Conservation (phyloP, 2,888 invertebrate genomes). For the Acanthosepion lycidas region DNA sequence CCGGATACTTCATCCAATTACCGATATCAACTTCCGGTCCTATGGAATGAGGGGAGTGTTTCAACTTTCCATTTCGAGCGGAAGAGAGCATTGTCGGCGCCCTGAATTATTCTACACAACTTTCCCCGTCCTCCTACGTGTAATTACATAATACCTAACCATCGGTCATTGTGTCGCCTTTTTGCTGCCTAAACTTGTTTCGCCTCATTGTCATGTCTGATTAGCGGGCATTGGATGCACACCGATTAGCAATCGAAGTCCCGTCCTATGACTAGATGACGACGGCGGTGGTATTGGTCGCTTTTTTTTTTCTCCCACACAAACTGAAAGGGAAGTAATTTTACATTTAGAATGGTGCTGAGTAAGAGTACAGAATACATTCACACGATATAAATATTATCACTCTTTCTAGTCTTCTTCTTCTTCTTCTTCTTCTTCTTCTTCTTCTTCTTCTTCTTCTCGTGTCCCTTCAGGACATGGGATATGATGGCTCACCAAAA, state of each 20-base stretch:
- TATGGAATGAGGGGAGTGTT: not conserved
- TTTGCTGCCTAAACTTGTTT: not conserved
- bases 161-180: not conserved
- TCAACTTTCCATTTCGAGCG: not conserved
- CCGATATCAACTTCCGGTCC: not conserved
- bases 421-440: too few species aligned
- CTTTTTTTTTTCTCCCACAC: not conserved
- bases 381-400: too few species aligned
- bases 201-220: not conserved
- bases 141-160: not conserved
- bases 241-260: not conserved
- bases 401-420: too few species aligned
- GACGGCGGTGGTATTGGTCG: not conserved
- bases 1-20: not conserved
- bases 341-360: too few species aligned
- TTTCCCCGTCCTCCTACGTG: not conserved
- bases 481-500: too few species aligned
- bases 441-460: too few species aligned
- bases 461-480: too few species aligned
- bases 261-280: not conserved
- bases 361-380: too few species aligned
- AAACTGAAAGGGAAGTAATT: not conserved
- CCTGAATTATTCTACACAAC: not conserved
- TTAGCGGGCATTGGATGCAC: not conserved
- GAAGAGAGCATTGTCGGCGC: not conserved